Evolutionary conservation across 2,888 invertebrate genomes (phyloP), one percentile per base, ranked within the genome.

Genomic region (Strigamia maritima): DNA sequence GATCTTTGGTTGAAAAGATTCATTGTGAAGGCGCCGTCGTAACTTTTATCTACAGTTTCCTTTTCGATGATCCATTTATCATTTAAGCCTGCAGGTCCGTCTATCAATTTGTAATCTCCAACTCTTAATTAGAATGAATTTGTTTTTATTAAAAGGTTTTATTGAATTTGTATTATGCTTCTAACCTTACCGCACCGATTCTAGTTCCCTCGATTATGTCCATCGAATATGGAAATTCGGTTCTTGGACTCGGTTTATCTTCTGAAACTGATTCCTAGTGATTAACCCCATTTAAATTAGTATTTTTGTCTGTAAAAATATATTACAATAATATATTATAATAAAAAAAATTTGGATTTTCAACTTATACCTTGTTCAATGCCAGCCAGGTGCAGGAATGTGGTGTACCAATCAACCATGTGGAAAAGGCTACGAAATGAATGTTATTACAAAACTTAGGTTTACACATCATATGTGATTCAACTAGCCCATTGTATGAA

Each of bases 151-250:
- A 4, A 31, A 31, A 31, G 31, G 31, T n/a, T n/a, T n/a, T n/a
- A n/a, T n/a, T n/a, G 65, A 10, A 26, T 26, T 26, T n/a, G 10
- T 65, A 8, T 2, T 10, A 65, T 16, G n/a, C 7, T 60, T 10
- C 65, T 12, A 14, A 76, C 76, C 76, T 76, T 8, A 76, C 76
- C 7, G 76, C 76, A 35, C 35, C 76, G 24, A 40, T 40, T 2
- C 1, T 35, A 1, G 35, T 76, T 16, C 76, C 76, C 2, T 76
- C 19, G 7, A 40, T 24, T 35, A 76, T 24, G 76, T 76, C 76
- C 16, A 76, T 35, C 16, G 24, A 24, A 14, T 76, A 76, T 2
- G 44, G 44, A 38, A 76, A 24, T 16, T 35, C n/a, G 16, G 12
- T 76, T 6, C 76, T 1, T 4, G 19, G n/a, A 40, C 35, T 35